These are phyloP conservation scores for Tenebrosternarchus preto DNA, from an alignment of 2,113 vertebrate genomes.

Conservation along the genomic window DNA sequence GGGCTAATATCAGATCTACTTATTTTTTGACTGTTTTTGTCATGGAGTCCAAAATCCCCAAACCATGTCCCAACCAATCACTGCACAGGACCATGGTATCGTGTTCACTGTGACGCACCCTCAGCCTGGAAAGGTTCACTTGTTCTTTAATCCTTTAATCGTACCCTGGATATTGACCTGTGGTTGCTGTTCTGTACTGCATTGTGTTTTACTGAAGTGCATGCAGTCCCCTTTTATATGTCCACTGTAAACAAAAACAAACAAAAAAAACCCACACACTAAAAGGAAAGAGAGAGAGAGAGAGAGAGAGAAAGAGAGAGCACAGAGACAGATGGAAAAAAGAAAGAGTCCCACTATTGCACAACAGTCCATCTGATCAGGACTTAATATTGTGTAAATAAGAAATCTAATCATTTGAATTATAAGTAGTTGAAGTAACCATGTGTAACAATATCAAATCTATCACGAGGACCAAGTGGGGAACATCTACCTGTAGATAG, in stretches of 20 bases:
- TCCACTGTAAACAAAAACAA: conserved; percentile 75
- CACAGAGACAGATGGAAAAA: not conserved
- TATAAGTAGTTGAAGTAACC: conserved; percentile 55
- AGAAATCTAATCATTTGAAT: conserved; percentile 10
- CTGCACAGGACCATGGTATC: conserved; percentile 84
- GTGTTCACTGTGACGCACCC: conserved; percentile 78
- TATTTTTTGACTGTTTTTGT: conserved; percentile 11
- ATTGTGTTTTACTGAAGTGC: conserved; percentile 80
- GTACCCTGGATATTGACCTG: conserved; percentile 75
- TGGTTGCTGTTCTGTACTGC: conserved; percentile 73
- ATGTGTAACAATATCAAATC: conserved; percentile 58
- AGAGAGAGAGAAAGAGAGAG: conserved; percentile 14
- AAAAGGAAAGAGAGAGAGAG: conserved; percentile 18
- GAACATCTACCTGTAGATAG: conserved; percentile 77
- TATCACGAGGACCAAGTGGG: conserved; percentile 69
- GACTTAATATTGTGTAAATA: conserved; percentile 78
- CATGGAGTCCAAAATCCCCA: conserved; percentile 66
- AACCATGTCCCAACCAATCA: conserved; percentile 72
- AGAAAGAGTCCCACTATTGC: conserved; percentile 65
- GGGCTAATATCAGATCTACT: conserved; percentile 3
- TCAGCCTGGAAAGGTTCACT: conserved; percentile 68
- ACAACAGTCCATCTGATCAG: conserved; percentile 76
- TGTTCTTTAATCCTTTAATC: conserved; percentile 50
- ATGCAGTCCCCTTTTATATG: conserved; percentile 79
- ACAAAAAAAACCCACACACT: conserved; percentile 45